These are phyloP conservation scores for Dryas iulia DNA, from an alignment of 1,140 invertebrate genomes.

Conservation along the genomic window DNA sequence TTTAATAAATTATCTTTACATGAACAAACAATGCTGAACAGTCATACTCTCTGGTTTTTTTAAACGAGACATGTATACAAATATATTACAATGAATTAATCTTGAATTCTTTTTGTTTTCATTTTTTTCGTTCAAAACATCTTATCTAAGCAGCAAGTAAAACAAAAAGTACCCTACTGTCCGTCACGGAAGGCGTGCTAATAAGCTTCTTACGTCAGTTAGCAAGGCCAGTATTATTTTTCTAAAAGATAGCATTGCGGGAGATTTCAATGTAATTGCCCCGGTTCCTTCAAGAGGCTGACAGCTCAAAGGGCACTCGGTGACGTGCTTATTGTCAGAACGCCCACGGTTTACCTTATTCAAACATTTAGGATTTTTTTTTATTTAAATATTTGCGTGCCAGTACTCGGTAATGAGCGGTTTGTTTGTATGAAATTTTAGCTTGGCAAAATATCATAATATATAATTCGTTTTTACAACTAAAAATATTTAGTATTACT, in stretches of 20 bases:
- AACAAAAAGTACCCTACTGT: slow-evolving; percentile 47
- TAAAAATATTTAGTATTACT: not conserved
- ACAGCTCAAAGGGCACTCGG: slow-evolving; percentile 72
- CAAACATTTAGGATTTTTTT: slow-evolving; percentile 63
- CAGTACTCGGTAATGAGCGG: slow-evolving; percentile 45
- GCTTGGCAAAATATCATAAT: not conserved
- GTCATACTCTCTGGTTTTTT: too few species aligned
- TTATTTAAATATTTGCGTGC: slow-evolving; percentile 56
- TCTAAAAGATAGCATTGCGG: slow-evolving; percentile 72
- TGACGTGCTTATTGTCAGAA: slow-evolving; percentile 75
- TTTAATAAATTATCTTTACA: not conserved
- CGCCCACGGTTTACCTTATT: slow-evolving; percentile 68
- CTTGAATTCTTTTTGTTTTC: not conserved
- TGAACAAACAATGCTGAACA: not conserved
- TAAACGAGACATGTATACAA: too few species aligned
- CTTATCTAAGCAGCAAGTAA: slow-evolving; percentile 30
- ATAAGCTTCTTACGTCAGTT: slow-evolving; percentile 71
- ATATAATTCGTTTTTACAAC: not conserved
- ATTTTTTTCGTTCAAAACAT: slow-evolving; percentile 15
- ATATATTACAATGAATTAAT: not conserved
- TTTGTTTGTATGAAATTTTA: slow-evolving; percentile 33
- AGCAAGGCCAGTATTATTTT: slow-evolving; percentile 67
- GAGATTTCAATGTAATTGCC: slow-evolving; percentile 78
- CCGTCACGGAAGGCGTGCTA: slow-evolving; percentile 57
- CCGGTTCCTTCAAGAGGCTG: slow-evolving; percentile 72